These are phyloP conservation scores for Parnassius glacialis DNA, from an alignment of 2,888 invertebrate genomes.

Conservation along the genomic window DNA sequence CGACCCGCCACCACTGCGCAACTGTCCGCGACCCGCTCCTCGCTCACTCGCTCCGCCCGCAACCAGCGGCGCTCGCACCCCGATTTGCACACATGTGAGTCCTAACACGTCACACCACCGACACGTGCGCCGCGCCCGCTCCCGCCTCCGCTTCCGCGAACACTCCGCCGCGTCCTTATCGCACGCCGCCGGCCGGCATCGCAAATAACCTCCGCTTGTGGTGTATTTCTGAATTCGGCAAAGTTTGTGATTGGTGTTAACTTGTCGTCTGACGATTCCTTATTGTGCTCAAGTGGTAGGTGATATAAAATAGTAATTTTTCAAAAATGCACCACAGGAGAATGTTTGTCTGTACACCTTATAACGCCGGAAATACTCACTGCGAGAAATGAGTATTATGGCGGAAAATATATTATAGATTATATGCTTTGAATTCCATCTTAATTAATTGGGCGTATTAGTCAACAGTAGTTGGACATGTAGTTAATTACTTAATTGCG, in stretches of 20 bases:
- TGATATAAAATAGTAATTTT: constrained; percentile 19
- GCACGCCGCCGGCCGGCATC: constrained; percentile 57
- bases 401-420: constrained; percentile 1
- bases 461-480: not conserved
- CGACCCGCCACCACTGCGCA: constrained; percentile 53
- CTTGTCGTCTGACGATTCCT: constrained; percentile 18
- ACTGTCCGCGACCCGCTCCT: constrained; percentile 34
- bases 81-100: constrained; percentile 71
- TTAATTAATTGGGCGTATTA: not conserved
- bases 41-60: constrained; percentile 32
- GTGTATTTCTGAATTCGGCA: constrained; percentile 51
- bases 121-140: constrained; percentile 33
- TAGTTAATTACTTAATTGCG: constrained; percentile 26
- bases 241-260: constrained; percentile 46
- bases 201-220: constrained; percentile 52
- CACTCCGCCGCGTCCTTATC: constrained; percentile 42
- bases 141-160: constrained; percentile 32
- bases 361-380: no score
- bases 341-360: no score
- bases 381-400: no score
- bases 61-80: constrained; percentile 58
- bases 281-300: constrained; percentile 24
- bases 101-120: constrained; percentile 35
- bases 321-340: constrained; percentile 44
- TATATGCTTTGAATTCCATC: no score